Base-by-base conservation (phyloP, 2,888 invertebrate genomes). In the Meteorus colon region DNA sequence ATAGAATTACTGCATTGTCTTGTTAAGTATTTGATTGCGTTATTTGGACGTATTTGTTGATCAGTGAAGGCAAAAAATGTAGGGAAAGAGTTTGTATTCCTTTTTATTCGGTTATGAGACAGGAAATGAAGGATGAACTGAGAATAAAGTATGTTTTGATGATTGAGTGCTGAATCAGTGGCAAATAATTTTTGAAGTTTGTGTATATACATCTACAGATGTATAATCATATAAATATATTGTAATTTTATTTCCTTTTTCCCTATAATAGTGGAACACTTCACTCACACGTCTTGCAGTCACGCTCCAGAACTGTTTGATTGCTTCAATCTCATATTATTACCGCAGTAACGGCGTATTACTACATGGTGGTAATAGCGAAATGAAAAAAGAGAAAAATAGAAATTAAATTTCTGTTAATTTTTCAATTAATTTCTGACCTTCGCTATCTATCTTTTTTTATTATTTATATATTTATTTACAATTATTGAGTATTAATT, bases 241-340 rank as follows among this genome's bases (percentile, higher is more conserved):
- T 59, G 48, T 67, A 41, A 27, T 45, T 66, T 69, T 45, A 45
- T 37, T 8, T 60, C 68, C 77, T 81, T 70, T 80, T 79, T 79
- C 70, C 77, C 77, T 79, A 19, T 78, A 83, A 83, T 84, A 83
- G 81, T 82, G 80, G 82, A 82, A 83, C 84, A 82, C 81, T 29
- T 59, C 77, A 80, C 78, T 71, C 78, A 78, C 76, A 68, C 79
- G 75, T 55, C 71, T 79, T 79, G 73, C 81, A 83, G 88, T 88
- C 88, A 88, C 89, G 89, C 88, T 88, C 89, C 87, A 88, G 87
- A 89, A 89, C 87, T 82, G 85, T 85, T 86, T 88, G 86, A 87
- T 87, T 88, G 87, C 86, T 85, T 85, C 86, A 86, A 86, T 86
- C 87, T 84, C 55, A 24, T 55, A 55, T 55, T 87, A 87, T 86